Evolutionary conservation across 2,888 invertebrate species (phyloP).

Genomic region (Aromia moschata): DNA sequence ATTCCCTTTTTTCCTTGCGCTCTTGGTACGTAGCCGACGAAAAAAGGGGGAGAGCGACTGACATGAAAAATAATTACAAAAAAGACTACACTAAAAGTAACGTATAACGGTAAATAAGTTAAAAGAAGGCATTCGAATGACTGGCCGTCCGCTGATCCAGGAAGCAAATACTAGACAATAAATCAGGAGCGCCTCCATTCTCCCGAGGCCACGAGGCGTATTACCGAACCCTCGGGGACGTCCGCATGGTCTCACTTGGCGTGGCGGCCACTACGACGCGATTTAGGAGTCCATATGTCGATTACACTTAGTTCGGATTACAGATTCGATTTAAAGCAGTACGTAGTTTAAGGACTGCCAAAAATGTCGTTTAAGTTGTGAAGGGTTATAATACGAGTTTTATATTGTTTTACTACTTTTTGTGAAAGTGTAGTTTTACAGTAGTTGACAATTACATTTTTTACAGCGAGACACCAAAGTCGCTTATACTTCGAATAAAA

Average conservation of each 20-base stretch:
- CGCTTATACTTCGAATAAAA: too few relatives aligned
- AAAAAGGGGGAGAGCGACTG: too few relatives aligned
- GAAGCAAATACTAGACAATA: conserved; percentile 7
- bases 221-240: neutral
- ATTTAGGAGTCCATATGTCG: conserved; percentile 4
- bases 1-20: too few relatives aligned
- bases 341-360: neutral
- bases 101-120: neutral
- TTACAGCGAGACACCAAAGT: too few relatives aligned
- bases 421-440: too few relatives aligned
- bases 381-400: too few relatives aligned
- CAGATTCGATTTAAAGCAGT: neutral
- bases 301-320: conserved; percentile 1
- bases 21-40: too few relatives aligned
- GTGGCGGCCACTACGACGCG: conserved; percentile 5
- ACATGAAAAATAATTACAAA: neutral
- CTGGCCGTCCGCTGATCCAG: neutral
- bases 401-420: too few relatives aligned
- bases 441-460: too few relatives aligned
- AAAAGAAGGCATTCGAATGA: neutral
- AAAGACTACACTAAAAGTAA: neutral
- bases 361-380: too few relatives aligned
- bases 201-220: conserved; percentile 3
- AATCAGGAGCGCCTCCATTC: conserved; percentile 5
- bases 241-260: conserved; percentile 8